Evolutionary conservation across 2,888 invertebrate species (phyloP), one percentile per base, ranked within the genome.

Genomic region (Cheilosia grossa): DNA sequence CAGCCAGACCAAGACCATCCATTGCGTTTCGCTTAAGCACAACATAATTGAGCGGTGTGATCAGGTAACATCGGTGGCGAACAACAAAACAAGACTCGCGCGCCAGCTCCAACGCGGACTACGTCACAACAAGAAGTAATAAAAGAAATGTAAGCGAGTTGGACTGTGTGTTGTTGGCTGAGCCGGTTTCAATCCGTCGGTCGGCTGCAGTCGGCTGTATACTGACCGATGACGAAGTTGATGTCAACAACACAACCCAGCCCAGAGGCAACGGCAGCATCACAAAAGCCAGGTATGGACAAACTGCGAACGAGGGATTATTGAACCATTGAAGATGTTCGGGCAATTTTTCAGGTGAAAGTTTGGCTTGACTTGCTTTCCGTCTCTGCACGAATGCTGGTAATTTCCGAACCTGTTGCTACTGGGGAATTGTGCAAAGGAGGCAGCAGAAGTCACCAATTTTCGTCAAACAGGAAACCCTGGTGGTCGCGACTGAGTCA

Each of bases 261-360:
- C 74, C 74, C 82, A 61, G 49, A 78, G 67, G 24, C 53, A 44
- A 24, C 33, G 24, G 15, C 44, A 27, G 27, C 58, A 37, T 37
- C 37, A 37, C 37, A 37, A 37, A 37, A 37, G 37, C 37, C 37
- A 51, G 19, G 2, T 30, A 37, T 51, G 49, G 47, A 19, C 30
- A 47, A 21, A 37, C 63, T 15, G 33, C 40, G 21, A 56, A 49
- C 40, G 67, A 69, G 56, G 73, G 83, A 83, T 73, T 79, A 74
- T 83, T 83, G 83, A 83, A 80, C 83, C 64, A 66, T 64, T 80
- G 80, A 83, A 83, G 83, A 83, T 83, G 83, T 30, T 79, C 79
- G 64, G 37, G 69, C 42, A 75, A 51, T 80, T 64, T 64, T 59
- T 58, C 37, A 54, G 70, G 80, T 64, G 83, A 83, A 83, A 83